A percentile compares a stretch with the other conserved stretches of the same genome.
Conservation (phyloP, 1,140 invertebrate species). For the Brachionus rotundiformis region DNA sequence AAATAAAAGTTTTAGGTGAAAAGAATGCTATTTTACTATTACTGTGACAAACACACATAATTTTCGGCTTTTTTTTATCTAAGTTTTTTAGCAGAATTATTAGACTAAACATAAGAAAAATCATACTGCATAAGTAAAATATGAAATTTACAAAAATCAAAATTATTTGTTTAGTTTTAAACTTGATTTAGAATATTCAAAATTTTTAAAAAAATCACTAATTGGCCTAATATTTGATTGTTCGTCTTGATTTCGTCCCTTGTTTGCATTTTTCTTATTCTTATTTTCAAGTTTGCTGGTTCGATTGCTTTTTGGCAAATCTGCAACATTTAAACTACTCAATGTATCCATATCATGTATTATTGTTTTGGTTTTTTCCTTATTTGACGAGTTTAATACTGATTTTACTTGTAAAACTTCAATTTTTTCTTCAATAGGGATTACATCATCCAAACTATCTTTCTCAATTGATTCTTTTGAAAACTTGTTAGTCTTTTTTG, state of each 20-base stretch:
- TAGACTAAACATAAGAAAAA: too few relatives aligned
- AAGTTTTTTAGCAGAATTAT: too few relatives aligned
- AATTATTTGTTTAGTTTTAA: constrained; percentile 30
- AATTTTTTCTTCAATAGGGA: background rate
- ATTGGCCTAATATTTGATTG: constrained; percentile 7
- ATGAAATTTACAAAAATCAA: too few relatives aligned
- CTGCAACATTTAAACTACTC: background rate
- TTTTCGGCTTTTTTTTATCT: too few relatives aligned
- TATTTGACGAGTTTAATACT: background rate
- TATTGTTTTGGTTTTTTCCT: background rate
- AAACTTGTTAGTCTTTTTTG: constrained; percentile 2
- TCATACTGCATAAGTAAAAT: too few relatives aligned
- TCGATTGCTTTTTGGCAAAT: background rate
- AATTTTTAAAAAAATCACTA: constrained; percentile 36
- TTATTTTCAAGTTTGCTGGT: background rate
- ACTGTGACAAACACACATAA: too few relatives aligned
- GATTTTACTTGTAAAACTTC: background rate
- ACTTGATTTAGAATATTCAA: background rate
- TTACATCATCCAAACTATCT: background rate
- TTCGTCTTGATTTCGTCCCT: background rate
- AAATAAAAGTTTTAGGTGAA: background rate
- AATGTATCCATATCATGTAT: background rate
- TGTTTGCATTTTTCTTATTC: background rate
- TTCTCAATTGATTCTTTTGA: background rate
- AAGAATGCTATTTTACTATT: too few relatives aligned